Conservation (phyloP, 2,797 vertebrate genomes). For the Pseudochirops cupreus region DNA sequence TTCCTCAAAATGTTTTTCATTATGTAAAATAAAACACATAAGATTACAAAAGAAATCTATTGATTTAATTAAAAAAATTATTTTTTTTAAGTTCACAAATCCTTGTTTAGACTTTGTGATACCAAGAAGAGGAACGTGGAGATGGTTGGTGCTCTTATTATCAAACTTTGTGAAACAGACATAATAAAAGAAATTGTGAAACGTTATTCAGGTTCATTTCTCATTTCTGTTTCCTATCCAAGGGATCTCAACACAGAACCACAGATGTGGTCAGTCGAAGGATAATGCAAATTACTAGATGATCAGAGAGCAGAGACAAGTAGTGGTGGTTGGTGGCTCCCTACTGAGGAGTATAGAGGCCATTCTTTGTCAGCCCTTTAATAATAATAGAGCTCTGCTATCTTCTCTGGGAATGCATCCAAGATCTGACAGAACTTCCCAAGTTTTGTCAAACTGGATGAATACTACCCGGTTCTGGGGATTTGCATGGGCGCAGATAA, state of each 20-base stretch:
- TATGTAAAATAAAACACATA: neutral
- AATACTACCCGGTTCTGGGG: neutral
- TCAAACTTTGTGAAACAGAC: neutral
- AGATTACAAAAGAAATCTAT: neutral
- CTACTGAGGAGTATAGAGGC: neutral
- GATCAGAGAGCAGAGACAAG: neutral
- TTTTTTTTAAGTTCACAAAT: neutral
- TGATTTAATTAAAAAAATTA: neutral
- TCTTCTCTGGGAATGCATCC: neutral
- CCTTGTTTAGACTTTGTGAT: neutral
- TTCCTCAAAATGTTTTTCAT: neutral
- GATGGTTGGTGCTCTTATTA: neutral
- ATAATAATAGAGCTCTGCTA: neutral
- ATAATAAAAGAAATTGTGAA: neutral
- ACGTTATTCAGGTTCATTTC: neutral
- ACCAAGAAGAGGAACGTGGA: neutral
- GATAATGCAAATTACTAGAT: neutral
- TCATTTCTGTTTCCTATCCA: neutral
- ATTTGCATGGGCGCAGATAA: neutral
- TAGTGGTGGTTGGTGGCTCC: neutral
- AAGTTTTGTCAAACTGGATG: neutral
- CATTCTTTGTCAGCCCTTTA: neutral
- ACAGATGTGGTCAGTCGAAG: neutral
- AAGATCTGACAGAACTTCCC: neutral
- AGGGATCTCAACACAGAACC: neutral